A percentile compares a stretch with the other conserved stretches of the same genome.
phyloP scores from a whole-genome alignment of 2,113 vertebrate genomes.

The Mastomys natalensis region DNA sequence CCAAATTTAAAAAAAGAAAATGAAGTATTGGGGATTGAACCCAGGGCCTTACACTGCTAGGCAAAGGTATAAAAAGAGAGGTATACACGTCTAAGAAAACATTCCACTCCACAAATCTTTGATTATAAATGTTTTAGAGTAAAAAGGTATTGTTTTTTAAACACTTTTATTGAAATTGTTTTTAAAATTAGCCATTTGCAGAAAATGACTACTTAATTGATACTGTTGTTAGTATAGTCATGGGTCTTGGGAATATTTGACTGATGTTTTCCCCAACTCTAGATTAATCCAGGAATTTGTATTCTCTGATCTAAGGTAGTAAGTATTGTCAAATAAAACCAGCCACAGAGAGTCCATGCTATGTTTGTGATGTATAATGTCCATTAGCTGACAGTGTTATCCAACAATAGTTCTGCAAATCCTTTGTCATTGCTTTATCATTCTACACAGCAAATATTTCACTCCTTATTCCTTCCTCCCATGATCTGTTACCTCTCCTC shows the following conservation, averaged over 20 bases:
- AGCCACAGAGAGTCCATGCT: background rate
- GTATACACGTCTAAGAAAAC: background rate
- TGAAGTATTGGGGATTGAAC: background rate
- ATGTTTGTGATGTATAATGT: background rate
- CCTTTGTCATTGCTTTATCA: background rate
- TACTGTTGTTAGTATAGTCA: background rate
- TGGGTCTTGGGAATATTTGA: background rate
- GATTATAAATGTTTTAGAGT: slow-evolving; percentile 10
- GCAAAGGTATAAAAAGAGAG: slow-evolving; percentile 8
- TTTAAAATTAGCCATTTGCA: slow-evolving; percentile 27
- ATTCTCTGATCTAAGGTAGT: background rate
- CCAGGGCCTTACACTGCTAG: background rate
- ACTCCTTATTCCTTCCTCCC: background rate
- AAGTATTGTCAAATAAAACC: slow-evolving; percentile 42
- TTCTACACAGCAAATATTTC: background rate
- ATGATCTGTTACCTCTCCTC: background rate
- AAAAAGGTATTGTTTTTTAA: background rate
- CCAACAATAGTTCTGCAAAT: background rate
- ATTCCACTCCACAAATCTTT: background rate
- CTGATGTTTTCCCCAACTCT: background rate
- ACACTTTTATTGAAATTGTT: slow-evolving; percentile 19
- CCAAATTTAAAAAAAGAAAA: background rate
- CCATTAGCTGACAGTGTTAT: background rate
- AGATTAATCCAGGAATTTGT: slow-evolving; percentile 32
- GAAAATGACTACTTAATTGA: background rate